phyloP scores from a whole-genome alignment of 2,113 vertebrate genomes.

The Sinosuthora webbiana region DNA sequence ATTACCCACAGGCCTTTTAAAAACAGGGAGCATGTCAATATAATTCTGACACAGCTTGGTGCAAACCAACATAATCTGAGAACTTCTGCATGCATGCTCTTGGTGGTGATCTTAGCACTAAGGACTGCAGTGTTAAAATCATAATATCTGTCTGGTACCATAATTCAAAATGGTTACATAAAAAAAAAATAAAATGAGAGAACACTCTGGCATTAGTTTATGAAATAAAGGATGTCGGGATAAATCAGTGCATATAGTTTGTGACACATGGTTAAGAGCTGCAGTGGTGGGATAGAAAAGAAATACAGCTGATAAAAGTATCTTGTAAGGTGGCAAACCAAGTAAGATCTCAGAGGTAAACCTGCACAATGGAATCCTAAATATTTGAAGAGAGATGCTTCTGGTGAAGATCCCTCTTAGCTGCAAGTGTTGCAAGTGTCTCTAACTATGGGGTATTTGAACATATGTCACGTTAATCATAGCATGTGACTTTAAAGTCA shows the following conservation, averaged over 20 bases:
- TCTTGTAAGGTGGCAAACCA: background rate
- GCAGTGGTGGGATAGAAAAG: background rate
- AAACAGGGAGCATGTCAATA: background rate
- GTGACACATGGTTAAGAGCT: background rate
- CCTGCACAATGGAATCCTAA: background rate
- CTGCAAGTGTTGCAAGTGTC: background rate
- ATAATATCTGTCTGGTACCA: background rate
- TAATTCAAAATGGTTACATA: background rate
- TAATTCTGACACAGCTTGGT: background rate
- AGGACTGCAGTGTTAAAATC: background rate
- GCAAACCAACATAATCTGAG: background rate
- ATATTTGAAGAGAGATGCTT: background rate
- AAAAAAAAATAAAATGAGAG: background rate
- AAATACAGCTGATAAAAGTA: background rate
- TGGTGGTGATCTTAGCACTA: background rate
- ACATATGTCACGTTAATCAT: background rate
- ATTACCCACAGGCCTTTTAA: background rate
- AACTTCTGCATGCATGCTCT: background rate
- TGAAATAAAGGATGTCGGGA: background rate
- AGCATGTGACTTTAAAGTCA: background rate
- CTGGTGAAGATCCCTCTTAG: background rate
- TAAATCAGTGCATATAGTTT: background rate
- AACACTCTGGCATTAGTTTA: background rate
- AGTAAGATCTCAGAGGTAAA: background rate
- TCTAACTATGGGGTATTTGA: background rate